Base-by-base conservation (phyloP, 2,888 invertebrate species). In the Cephonodes hylas region DNA sequence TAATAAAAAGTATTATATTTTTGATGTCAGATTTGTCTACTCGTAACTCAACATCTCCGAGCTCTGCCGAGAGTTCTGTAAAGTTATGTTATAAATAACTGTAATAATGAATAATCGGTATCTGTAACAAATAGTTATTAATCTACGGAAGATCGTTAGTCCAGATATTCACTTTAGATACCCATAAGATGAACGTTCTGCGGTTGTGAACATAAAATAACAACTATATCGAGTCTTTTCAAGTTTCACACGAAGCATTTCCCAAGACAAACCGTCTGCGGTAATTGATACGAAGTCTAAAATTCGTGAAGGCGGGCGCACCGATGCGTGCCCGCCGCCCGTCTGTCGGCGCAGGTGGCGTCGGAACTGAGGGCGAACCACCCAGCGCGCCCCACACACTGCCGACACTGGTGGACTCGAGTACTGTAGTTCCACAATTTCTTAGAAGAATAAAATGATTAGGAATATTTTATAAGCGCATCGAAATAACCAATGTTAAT, bases 321-420 rank as follows among this genome's bases (percentile, higher is more conserved):
- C 58, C 72, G 76, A 64, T 73, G 77, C 83, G 75, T 79, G 75
- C 67, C 73, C 67, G 68, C 72, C 69, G 70, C 3, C 53, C 75
- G 76, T 76, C 74, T 81, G 81, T 75, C 74, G 66, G 57, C 71
- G 74, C 84, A 84, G 84, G 84, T 84, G 83, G 77, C 72, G 69
- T 66, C 69, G 66, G 20, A 20, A 38, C 4, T 13, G 23, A 13
- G 22, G 45, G 45, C 53, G 31, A 27, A 18, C 27, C 53, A 31
- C 53, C 18, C 53, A 53, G 18, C 31, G 27, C 27, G 31, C 53
- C 18, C 53, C 53, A 27, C 4, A 53, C 53, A 18, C 10, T 15
- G 25, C 20, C 10, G 53, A 18, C 18, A 27, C 53, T 7, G 18
- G 27, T 2, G 31, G 13, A 53, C 2, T 27, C 27, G 53, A 20